Base-by-base conservation (phyloP, 2,113 vertebrate species). In the Otus sunia region DNA sequence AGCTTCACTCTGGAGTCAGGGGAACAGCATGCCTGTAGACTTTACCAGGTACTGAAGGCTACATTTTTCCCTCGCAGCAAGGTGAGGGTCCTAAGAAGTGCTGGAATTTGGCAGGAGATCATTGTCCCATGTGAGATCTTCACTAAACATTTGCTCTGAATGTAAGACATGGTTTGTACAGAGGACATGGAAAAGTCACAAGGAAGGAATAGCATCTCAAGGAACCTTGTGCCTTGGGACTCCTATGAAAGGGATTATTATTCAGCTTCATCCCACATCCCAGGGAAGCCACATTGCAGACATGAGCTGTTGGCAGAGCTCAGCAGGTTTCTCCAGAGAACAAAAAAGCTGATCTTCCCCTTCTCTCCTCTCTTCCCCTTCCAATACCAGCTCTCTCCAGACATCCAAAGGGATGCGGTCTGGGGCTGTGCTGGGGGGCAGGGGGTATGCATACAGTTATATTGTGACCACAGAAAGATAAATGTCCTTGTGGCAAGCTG, bases 61-160 rank as follows among this genome's bases (percentile, higher is more conserved):
- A 1, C n/a, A 8, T 36, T 56, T 47, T 90, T 67, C n/a, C 23
- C 47, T 84, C 47, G 1, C 27, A 47, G 63, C 55, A 80, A 71
- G 37, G 45, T 47, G 45, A 47, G 19, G 45, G 76, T 84, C 55
- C 55, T 80, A 89, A 81, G 34, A 66, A 91, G 52, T 19, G 32
- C 37, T 95, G 64, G 68, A 73, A 96, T 96, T 91, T 91, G 72
- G 45, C 92, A 94, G 79, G 49, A 86, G 69, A 81, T 41, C 39
- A 9, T 60, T 81, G 34, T 85, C 84, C 49, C 69, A 53, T 2
- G 1, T 17, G 39, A 86, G 67, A 34, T 66, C 45, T 60, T 94
- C 69, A 59, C n/a, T 71, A 74, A 92, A 52, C 56, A 49, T 74
- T 73, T 94, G 56, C 39, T 84, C 34, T 95, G 68, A 84, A 56